Base-by-base conservation (phyloP, 1,140 invertebrate genomes). In the Melitaea cinxia region DNA sequence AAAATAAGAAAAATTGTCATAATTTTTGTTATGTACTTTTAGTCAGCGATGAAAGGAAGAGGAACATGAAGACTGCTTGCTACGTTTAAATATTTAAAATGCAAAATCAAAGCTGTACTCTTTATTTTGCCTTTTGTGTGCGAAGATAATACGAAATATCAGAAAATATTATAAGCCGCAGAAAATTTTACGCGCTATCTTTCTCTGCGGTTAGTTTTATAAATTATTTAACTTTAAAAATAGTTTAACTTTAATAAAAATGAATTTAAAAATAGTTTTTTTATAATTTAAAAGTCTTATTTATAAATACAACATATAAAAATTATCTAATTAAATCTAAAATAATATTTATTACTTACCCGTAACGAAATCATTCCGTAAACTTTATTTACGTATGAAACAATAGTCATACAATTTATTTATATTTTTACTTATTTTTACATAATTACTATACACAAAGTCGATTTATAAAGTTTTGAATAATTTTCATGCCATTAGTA, bases 51-150 rank as follows among this genome's bases (percentile, higher is more conserved):
- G 7, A 26, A 57, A 56, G 21, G 26, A 56, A 24, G 9, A 12
- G 14, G 19, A 55, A 56, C 42, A 45, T 45, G 12, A 45, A 24
- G 35, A 42, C 54, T 5, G 39, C 54, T 57, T 24, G 39, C 54
- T 57, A 15, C 23, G 23, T 57, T 17, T 47, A 24, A 33, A 33
- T 4, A 1, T 2, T 2, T 42, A 15, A 42, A 42, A 17, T 4
- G 30, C 30, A 33, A 10, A 9, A 10, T 33, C 4, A 17, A 9
- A 17, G 15, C 15, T 42, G 4, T 1, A 19, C 9, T 33, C 17
- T 42, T 39, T 42, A 6, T 42, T 15, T 42, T 42, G 35, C 2
- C 35, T 37, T 37, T 14, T 42, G 5, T 42, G 0, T 17, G 37
- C 4, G 15, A 17, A 42, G 3, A 19, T 7, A 42, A 42, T 39